Evolutionary conservation across 2,113 vertebrate genomes (phyloP), one percentile per base, ranked within the genome.

Genomic region (Apodemus speciosus): DNA sequence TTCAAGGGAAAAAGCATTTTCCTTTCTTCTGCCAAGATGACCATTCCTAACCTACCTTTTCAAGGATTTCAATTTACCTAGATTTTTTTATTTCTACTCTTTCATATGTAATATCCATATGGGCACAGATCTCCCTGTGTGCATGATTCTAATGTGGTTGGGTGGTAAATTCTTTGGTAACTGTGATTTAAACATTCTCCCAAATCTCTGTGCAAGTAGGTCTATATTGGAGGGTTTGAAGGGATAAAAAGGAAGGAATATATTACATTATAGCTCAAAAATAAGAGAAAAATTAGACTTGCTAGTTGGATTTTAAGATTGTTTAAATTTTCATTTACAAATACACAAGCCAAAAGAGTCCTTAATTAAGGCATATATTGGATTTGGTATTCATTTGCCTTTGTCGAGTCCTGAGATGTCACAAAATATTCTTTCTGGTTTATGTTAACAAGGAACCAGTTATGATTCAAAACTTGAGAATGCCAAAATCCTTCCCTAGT

Each of bases 381-480:
- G 43, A 27, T 91, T 86, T 84, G 64, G 43, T 35, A 43, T n/a
- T 66, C 15, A 32, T 86, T 35, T 58, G 69, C 40, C 6, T 85
- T 84, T 72, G 27, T 79, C 7, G 14, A 2, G 66, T 56, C 10
- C 58, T 72, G 46, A 75, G 46, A 38, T 62, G 27, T 46, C 56
- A 79, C 8, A 9, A 46, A 43, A 13, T 0, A 46, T 30, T 79
- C 88, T 38, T 80, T 53, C 20, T 9, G 49, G 18, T 40, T 85
- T 79, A 60, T 14, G 84, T 27, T 27, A 49, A 60, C 91, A 69
- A 79, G 49, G 20, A 51, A 46, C 40, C 40, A 85, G 18, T 16
- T 80, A 25, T 93, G 93, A 95, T 43, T 95, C 88, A 94, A 38
- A 35, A 27, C 69, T 73, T 25, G 35, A 85, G 68, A 90, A 93